Conservation (phyloP, 2,797 vertebrate species). For the Aeoliscus strigatus region DNA sequence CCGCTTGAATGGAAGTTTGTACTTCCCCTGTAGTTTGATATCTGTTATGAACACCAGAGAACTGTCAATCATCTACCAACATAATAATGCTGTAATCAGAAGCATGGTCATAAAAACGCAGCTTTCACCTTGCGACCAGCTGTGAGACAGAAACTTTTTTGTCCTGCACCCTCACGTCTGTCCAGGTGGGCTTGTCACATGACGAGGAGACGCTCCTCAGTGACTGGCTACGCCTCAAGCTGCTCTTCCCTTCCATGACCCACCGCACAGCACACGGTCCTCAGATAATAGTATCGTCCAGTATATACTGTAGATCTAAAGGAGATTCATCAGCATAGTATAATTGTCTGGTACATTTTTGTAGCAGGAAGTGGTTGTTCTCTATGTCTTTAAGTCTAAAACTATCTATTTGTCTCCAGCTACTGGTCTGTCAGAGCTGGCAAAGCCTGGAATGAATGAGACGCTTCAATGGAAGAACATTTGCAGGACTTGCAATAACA, state of each 20-base stretch:
- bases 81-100: neutral
- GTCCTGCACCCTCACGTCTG: slow-evolving; percentile 37
- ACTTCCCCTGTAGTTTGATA: slow-evolving; percentile 53
- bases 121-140: slow-evolving; percentile 65
- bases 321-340: slow-evolving; percentile 2
- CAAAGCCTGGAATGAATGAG: neutral
- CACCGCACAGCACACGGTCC: slow-evolving; percentile 11
- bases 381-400: no score
- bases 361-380: no score
- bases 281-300: slow-evolving; percentile 2
- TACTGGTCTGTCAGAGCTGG: neutral
- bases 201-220: slow-evolving; percentile 42
- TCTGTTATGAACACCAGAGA: slow-evolving; percentile 36
- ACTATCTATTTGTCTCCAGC: no score
- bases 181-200: slow-evolving; percentile 46
- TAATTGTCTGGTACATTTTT: no score
- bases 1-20: slow-evolving; percentile 9
- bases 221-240: slow-evolving; percentile 64
- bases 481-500: no score
- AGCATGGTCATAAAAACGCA: neutral
- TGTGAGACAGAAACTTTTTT: slow-evolving; percentile 68
- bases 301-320: neutral
- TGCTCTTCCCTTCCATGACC: slow-evolving; percentile 64
- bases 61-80: neutral
- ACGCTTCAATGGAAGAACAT: neutral